Percentiles rank a stretch among this genome's conserved stretches.
Conservation (phyloP, 2,113 vertebrate species). For the Chionomys nivalis region DNA sequence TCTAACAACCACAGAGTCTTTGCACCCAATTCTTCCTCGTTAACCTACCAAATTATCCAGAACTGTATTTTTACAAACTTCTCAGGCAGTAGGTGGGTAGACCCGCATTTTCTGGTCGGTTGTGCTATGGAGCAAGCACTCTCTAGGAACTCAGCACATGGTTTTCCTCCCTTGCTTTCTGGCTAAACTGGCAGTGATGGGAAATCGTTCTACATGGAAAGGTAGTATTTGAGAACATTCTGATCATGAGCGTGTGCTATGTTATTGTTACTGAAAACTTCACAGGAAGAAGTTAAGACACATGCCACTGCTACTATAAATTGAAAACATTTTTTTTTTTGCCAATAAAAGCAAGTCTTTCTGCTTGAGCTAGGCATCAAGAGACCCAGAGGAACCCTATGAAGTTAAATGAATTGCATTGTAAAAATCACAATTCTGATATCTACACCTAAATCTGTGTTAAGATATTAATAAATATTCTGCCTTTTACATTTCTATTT, state of each 20-base stretch:
- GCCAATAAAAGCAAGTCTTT: background rate
- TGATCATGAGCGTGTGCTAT: background rate
- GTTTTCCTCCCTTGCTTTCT: background rate
- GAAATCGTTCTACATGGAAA: background rate
- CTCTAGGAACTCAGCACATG: background rate
- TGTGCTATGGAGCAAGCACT: background rate
- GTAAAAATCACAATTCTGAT: background rate
- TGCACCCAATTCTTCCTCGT: background rate
- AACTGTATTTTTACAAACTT: background rate
- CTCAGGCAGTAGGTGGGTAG: background rate
- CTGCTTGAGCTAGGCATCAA: background rate
- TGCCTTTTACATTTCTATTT: background rate
- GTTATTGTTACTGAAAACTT: background rate
- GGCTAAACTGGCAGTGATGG: background rate
- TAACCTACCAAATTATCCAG: background rate
- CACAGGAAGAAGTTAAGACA: background rate
- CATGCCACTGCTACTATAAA: background rate
- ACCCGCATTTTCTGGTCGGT: background rate
- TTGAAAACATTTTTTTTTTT: background rate
- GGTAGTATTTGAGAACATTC: background rate
- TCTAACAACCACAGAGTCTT: background rate
- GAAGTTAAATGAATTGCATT: accelerated
- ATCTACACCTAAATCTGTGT: background rate
- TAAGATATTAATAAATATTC: constrained; percentile 1
- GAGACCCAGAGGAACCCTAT: background rate